Evolutionary conservation across 2,888 invertebrate genomes (phyloP).

Genomic region (Hartigia nigra): DNA sequence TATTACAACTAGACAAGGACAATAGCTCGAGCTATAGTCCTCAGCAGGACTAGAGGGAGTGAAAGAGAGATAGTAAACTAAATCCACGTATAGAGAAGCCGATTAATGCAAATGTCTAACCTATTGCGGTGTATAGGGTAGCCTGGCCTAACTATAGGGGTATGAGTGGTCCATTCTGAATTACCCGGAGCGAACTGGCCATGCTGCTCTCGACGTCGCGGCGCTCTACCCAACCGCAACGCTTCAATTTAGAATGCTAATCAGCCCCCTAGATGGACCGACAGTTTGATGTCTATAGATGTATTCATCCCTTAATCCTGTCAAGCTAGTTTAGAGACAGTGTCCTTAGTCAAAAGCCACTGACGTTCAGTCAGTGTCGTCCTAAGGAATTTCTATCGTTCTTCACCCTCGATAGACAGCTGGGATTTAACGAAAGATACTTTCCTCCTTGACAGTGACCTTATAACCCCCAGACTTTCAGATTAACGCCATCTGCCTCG

Average conservation of each 20-base stretch:
- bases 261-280: conserved; percentile 48
- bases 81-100: conserved; percentile 39
- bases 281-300: conserved; percentile 58
- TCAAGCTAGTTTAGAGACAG: conserved; percentile 13
- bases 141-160: conserved; percentile 31
- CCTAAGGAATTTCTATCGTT: not conserved
- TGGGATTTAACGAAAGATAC: too few relatives aligned
- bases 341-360: conserved; percentile 23
- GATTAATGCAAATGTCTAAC: conserved; percentile 61
- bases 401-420: not conserved
- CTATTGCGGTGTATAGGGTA: conserved; percentile 51
- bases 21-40: too few relatives aligned
- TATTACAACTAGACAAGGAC: too few relatives aligned
- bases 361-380: conserved; percentile 14
- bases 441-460: too few relatives aligned
- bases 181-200: conserved; percentile 54
- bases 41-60: conserved; percentile 7
- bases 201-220: conserved; percentile 39
- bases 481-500: too few relatives aligned
- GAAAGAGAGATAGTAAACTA: not conserved
- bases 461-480: too few relatives aligned
- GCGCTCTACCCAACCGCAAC: conserved; percentile 56
- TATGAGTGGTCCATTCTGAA: conserved; percentile 42
- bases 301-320: conserved; percentile 54
- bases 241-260: conserved; percentile 66